Conservation (phyloP, 2,797 vertebrate genomes). For the Sebastes nivosus region DNA sequence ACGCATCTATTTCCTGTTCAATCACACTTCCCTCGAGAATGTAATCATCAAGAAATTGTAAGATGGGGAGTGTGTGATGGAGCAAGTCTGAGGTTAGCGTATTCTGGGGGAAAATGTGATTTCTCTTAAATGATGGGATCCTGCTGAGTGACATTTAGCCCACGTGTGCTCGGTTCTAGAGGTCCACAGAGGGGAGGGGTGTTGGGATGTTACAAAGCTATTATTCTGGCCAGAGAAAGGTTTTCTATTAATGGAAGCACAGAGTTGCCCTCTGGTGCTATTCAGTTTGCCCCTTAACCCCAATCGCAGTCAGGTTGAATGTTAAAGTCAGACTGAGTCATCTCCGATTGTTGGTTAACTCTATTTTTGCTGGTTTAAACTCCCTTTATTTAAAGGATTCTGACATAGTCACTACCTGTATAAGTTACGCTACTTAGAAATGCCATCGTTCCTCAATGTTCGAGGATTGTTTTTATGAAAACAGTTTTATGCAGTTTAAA, state of each 20-base stretch:
- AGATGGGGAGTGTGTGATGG: neutral
- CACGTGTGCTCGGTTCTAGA: constrained; percentile 29
- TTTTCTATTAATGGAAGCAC: constrained; percentile 70
- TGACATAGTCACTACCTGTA: neutral
- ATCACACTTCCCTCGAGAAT: neutral
- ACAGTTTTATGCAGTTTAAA: neutral
- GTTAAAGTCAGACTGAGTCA: neutral
- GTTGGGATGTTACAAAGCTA: constrained; percentile 43
- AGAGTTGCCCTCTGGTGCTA: constrained; percentile 33
- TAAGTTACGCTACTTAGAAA: neutral
- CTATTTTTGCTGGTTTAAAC: neutral
- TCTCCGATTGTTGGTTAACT: neutral
- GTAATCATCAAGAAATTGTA: neutral
- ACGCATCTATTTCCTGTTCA: constrained; percentile 22
- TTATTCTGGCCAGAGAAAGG: constrained; percentile 55
- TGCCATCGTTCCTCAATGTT: neutral
- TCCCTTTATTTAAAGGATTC: neutral
- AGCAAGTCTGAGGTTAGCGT: neutral
- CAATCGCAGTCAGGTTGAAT: constrained; percentile 20
- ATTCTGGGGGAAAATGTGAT: constrained; percentile 44
- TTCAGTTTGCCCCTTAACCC: constrained; percentile 37
- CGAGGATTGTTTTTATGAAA: neutral
- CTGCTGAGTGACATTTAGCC: constrained; percentile 74
- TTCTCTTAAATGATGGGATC: constrained; percentile 57
- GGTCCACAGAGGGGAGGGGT: constrained; percentile 22